Base-by-base conservation (phyloP, 2,797 vertebrate genomes). In the Oreonectes daqikongensis region DNA sequence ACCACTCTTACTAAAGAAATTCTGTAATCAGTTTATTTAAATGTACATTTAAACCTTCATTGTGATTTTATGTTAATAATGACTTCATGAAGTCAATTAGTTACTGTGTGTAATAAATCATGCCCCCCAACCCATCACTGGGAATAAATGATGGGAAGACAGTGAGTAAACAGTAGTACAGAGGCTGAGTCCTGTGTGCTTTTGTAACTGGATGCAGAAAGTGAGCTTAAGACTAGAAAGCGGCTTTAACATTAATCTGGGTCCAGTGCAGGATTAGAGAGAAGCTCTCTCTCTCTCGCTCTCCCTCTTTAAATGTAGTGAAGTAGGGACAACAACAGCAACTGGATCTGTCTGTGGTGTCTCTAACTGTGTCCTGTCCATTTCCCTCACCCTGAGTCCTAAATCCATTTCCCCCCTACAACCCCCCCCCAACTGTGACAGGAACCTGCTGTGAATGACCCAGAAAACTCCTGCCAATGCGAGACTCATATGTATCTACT, bases 191-290 rank as follows among this genome's bases (percentile, higher is more conserved):
- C n/a, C n/a, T n/a, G n/a, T n/a, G n/a, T 72, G 72, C 18, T 68
- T 78, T 83, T 59, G 83, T 85, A 72, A 83, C 85, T 72, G 78
- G 86, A 86, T 71, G 83, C 85, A 87, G 84, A 88, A 88, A 88
- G 85, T 84, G 82, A 89, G 87, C 83, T 90, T 90, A 91, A 84
- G 79, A 86, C 72, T 85, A 83, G 71, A 91, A 91, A 92, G 87
- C 88, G 20, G 90, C 87, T 93, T 93, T 90, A 89, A 88, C 90
- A 85, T 90, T 90, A 93, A 93, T 92, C 90, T 76, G 82, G 67
- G 75, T 59, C 77, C 88, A 85, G 86, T 75, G 80, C 81, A 78
- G 89, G 91, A 93, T 93, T 93, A 93, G 75, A 70, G 28, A 64
- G 65, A 46, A 88, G 55, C 74, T 65, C 85, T 79, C 57, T 74